Conservation (phyloP, 1,140 invertebrate genomes). For the Tenebrio molitor region DNA sequence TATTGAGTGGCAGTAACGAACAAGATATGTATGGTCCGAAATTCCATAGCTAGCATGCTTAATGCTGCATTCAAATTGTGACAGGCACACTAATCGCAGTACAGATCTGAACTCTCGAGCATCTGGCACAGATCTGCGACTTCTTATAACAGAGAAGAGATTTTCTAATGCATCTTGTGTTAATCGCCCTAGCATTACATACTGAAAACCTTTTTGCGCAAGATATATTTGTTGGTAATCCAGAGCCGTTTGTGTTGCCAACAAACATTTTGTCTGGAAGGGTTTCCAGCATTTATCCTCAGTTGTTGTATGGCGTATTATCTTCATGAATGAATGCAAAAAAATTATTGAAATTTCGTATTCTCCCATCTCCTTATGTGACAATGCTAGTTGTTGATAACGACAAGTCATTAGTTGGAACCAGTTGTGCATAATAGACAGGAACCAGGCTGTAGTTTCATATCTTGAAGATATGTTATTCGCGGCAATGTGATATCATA, state of each 20-base stretch:
- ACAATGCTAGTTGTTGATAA: conserved; percentile 28
- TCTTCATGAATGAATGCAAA: conserved; percentile 4
- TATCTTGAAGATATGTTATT: conserved; percentile 16
- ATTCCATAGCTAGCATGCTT: too few relatives aligned
- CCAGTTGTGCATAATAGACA: conserved; percentile 33
- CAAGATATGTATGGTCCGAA: too few relatives aligned
- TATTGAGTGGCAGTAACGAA: too few relatives aligned
- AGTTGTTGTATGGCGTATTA: conserved; percentile 1
- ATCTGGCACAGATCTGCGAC: too few relatives aligned
- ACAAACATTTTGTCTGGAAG: conserved; percentile 24
- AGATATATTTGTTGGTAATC: conserved; percentile 29
- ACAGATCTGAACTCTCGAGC: too few relatives aligned
- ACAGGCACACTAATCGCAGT: too few relatives aligned
- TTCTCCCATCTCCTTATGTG: neutral
- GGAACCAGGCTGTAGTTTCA: conserved; percentile 38
- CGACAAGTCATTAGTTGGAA: conserved; percentile 26
- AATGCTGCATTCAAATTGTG: too few relatives aligned
- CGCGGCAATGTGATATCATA: conserved; percentile 7
- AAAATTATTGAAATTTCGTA: conserved; percentile 1
- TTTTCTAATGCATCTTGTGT: too few relatives aligned
- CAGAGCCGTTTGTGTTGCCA: conserved; percentile 31
- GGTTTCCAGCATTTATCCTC: conserved; percentile 25
- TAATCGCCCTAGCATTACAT: neutral
- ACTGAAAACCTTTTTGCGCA: neutral
- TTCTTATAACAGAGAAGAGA: too few relatives aligned